A percentile compares a stretch with the other conserved stretches of the same genome.
phyloP scores from a whole-genome alignment of 2,888 invertebrate species.

The Drosophila nigritarsus region DNA sequence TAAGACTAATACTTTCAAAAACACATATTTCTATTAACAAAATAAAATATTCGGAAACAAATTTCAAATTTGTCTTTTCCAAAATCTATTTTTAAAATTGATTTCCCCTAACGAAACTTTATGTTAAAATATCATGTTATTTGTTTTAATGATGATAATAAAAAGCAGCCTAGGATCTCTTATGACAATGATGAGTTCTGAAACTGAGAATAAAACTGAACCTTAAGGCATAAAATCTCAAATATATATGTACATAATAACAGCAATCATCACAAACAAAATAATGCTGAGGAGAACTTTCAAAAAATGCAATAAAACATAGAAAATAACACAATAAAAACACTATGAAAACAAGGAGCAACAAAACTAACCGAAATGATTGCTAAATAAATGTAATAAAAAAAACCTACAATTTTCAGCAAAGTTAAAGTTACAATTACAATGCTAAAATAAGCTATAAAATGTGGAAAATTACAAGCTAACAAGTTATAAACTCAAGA shows the following conservation, averaged over 20 bases:
- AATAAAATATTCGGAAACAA: neutral
- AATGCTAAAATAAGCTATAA: constrained; percentile 4
- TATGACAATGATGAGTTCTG: neutral
- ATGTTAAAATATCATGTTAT: neutral
- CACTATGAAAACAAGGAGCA: neutral
- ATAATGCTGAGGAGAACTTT: neutral
- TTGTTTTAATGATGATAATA: neutral
- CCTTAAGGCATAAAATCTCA: neutral
- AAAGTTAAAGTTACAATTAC: neutral
- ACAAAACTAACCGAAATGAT: neutral
- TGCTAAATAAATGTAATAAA: neutral
- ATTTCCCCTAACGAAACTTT: neutral
- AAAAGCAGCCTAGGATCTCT: neutral
- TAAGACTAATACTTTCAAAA: neutral
- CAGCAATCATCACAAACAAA: neutral
- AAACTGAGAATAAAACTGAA: neutral
- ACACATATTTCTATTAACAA: neutral
- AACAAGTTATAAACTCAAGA: constrained; percentile 13
- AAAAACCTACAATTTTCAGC: neutral
- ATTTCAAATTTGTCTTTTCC: neutral
- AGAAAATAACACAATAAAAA: neutral
- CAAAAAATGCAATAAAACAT: neutral
- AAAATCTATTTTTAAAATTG: neutral
- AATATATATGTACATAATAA: neutral
- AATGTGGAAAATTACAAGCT: constrained; percentile 5